These are phyloP conservation scores for Zygaena filipendulae DNA, from an alignment of 2,888 invertebrate genomes.

Conservation along the genomic window DNA sequence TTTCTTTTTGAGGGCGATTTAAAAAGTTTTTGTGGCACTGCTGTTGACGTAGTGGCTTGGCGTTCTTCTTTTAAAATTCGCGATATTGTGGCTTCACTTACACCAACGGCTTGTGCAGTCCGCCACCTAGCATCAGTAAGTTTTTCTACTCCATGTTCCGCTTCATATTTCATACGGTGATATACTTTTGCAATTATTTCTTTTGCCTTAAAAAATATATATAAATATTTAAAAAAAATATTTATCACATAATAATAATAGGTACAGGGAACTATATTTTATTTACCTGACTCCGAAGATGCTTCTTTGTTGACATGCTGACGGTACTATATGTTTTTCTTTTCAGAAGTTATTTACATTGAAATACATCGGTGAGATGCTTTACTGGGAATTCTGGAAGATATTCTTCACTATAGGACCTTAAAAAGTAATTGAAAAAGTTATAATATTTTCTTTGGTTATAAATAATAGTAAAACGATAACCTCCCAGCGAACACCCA, in stretches of 20 bases:
- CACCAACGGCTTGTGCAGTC: constrained; percentile 8
- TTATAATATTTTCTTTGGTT: too few relatives aligned
- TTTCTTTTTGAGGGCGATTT: constrained; percentile 6
- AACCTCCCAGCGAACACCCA: too few relatives aligned
- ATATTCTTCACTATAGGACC: too few relatives aligned
- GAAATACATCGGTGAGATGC: too few relatives aligned
- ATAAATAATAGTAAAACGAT: too few relatives aligned
- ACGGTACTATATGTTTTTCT: too few relatives aligned
- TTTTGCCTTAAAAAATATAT: neutral
- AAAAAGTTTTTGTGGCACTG: constrained; percentile 1
- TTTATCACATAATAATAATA: too few relatives aligned
- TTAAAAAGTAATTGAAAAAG: too few relatives aligned
- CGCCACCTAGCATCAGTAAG: constrained; percentile 10
- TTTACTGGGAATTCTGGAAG: too few relatives aligned
- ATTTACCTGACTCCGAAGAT: neutral
- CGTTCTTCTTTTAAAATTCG: constrained; percentile 7
- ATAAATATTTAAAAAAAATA: too few relatives aligned
- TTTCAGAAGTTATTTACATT: too few relatives aligned
- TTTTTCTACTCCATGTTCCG: constrained; percentile 11
- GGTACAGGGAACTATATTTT: neutral
- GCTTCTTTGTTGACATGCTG: neutral
- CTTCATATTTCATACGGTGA: constrained; percentile 12
- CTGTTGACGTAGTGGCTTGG: neutral
- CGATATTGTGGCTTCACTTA: constrained; percentile 7
- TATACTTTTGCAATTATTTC: constrained; percentile 9